Evolutionary conservation across 2,797 vertebrate species (phyloP).

Genomic region (Rhabdophis nuchalis): DNA sequence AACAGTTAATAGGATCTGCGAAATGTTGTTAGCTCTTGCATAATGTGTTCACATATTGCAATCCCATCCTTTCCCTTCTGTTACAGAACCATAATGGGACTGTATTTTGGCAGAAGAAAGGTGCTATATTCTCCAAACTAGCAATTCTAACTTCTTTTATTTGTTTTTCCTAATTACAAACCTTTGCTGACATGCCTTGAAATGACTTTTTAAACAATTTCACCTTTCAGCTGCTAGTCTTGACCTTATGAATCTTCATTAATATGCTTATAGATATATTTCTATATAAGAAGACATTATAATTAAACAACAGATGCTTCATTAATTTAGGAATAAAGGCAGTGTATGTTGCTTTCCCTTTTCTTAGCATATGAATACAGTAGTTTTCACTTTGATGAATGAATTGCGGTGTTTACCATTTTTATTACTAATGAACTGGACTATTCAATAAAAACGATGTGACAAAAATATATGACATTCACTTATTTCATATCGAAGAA

Average conservation of each 20-base stretch:
- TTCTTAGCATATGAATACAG: constrained; percentile 46
- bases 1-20: neutral
- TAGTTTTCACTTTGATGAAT: constrained; percentile 70
- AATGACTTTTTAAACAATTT: constrained; percentile 42
- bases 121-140: constrained; percentile 21
- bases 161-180: constrained; percentile 49
- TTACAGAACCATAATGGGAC: constrained; percentile 41
- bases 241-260: constrained; percentile 52
- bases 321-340: constrained; percentile 62
- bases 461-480: constrained; percentile 67
- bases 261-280: constrained; percentile 57
- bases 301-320: constrained; percentile 52
- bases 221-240: constrained; percentile 49
- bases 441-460: constrained; percentile 68
- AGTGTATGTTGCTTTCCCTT: constrained; percentile 60
- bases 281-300: constrained; percentile 57
- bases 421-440: constrained; percentile 66
- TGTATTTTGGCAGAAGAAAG: constrained; percentile 42
- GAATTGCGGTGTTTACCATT: constrained; percentile 60
- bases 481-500: constrained; percentile 63
- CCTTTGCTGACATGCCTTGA: constrained; percentile 20
- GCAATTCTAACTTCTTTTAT: constrained; percentile 32
- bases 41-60: constrained; percentile 33
- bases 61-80: constrained; percentile 45
- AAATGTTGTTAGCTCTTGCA: neutral